Conservation (phyloP, 2,113 vertebrate genomes). For the Todiramphus chloris region DNA sequence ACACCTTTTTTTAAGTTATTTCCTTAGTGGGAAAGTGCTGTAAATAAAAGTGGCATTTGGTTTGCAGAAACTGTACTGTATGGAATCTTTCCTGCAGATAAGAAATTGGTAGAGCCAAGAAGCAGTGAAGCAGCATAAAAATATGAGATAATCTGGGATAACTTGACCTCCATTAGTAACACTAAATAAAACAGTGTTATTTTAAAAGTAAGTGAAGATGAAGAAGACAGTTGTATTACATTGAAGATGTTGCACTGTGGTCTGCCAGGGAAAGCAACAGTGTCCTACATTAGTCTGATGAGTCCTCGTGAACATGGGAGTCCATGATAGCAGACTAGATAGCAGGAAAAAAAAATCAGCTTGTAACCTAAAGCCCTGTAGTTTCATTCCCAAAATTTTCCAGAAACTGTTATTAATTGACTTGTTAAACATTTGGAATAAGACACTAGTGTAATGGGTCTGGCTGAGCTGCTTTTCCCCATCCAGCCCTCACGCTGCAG, state of each 20-base stretch:
- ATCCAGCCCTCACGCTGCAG: no score
- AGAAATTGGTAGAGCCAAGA: background rate
- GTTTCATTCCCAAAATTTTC: background rate
- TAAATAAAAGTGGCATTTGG: background rate
- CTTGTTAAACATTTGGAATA: background rate
- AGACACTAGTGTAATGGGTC: no score
- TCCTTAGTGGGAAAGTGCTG: background rate
- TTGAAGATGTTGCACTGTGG: background rate
- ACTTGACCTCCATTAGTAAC: background rate
- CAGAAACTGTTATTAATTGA: background rate
- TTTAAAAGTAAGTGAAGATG: background rate
- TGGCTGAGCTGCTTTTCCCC: no score
- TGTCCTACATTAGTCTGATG: fast-evolving
- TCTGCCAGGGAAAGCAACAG: background rate
- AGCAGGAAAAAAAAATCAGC: background rate
- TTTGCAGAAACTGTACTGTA: background rate
- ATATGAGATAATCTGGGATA: background rate
- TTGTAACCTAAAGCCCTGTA: background rate
- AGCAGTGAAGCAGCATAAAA: background rate
- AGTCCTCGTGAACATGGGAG: background rate
- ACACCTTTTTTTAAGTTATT: background rate
- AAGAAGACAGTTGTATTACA: background rate
- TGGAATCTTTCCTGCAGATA: background rate
- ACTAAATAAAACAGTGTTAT: background rate
- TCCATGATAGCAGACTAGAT: background rate